Conservation (phyloP, 64 coral and sea anemone species). For the Hydrozoanthus tunicans region DNA sequence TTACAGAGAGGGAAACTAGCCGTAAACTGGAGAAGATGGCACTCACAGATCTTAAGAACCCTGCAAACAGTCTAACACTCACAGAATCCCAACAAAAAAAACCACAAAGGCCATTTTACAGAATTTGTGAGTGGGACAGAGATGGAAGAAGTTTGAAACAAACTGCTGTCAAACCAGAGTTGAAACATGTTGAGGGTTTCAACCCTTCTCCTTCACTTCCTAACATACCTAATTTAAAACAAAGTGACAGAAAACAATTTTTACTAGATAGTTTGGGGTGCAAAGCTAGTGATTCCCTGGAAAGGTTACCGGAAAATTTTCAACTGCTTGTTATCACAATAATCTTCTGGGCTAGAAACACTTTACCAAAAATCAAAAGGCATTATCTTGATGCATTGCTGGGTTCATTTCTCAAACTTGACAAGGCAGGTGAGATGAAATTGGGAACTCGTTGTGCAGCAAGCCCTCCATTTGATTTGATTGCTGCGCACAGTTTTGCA, state of each 20-base stretch:
- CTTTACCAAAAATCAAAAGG: slow-evolving; percentile 38
- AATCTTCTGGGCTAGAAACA: slow-evolving; percentile 53
- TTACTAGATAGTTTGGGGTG: slow-evolving; percentile 47
- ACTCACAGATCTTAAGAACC: neutral
- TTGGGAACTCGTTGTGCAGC: neutral
- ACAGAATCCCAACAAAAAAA: neutral
- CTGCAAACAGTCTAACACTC: neutral
- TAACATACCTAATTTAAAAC: slow-evolving; percentile 51
- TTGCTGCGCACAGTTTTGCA: slow-evolving; percentile 72
- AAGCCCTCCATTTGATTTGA: neutral
- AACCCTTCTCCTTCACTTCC: slow-evolving; percentile 21
- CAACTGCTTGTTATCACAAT: slow-evolving; percentile 62
- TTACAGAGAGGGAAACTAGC: neutral
- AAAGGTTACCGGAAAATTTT: slow-evolving; percentile 13
- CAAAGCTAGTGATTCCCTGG: slow-evolving; percentile 14
- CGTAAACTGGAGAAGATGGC: neutral
- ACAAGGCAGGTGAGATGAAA: neutral
- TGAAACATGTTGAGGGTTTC: neutral
- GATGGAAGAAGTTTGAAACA: slow-evolving; percentile 16
- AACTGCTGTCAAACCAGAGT: slow-evolving; percentile 17
- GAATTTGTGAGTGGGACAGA: slow-evolving; percentile 66
- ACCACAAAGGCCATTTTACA: neutral
- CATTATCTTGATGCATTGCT: slow-evolving; percentile 40
- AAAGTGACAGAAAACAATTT: slow-evolving; percentile 22
- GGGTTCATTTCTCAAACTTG: slow-evolving; percentile 31